A percentile compares a stretch with the other conserved stretches of the same genome.
Conservation (phyloP, 2,113 vertebrate genomes). For the Oenanthe melanoleuca region DNA sequence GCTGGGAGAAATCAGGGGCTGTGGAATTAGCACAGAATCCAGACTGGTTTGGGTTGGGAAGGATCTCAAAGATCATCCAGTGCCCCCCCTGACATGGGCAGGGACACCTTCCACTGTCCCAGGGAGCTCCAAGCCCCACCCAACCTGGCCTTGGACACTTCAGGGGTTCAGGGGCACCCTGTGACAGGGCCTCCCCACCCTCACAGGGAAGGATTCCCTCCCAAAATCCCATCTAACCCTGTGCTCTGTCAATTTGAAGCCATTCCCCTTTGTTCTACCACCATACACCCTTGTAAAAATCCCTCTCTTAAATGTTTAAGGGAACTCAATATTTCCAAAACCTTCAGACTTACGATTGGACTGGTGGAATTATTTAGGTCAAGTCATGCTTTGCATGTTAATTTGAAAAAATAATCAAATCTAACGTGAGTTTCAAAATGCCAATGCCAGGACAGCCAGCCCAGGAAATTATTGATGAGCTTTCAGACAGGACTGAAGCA, state of each 20-base stretch:
- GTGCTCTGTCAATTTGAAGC: neutral
- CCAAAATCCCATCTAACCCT: neutral
- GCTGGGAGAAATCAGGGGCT: neutral
- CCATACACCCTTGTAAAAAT: neutral
- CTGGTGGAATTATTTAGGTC: neutral
- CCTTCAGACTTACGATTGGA: neutral
- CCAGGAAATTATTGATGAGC: neutral
- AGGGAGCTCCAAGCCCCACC: rapidly evolving
- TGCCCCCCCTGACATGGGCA: neutral
- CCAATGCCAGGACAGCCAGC: neutral
- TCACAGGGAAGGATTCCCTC: neutral
- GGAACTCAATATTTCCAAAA: neutral
- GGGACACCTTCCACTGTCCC: neutral
- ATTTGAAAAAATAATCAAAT: neutral
- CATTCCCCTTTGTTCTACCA: neutral
- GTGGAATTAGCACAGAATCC: neutral
- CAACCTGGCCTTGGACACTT: neutral
- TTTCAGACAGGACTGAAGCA: neutral
- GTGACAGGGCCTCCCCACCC: too few relatives aligned
- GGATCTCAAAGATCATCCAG: neutral
- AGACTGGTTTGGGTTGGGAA: neutral
- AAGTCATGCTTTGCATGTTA: neutral
- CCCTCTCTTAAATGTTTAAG: neutral
- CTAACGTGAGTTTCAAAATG: neutral
- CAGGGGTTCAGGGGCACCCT: neutral